A percentile compares a stretch with the other conserved stretches of the same genome.
Conservation (phyloP, 53 echinoderm and acorn worm species). For the Echinarachnius parma region DNA sequence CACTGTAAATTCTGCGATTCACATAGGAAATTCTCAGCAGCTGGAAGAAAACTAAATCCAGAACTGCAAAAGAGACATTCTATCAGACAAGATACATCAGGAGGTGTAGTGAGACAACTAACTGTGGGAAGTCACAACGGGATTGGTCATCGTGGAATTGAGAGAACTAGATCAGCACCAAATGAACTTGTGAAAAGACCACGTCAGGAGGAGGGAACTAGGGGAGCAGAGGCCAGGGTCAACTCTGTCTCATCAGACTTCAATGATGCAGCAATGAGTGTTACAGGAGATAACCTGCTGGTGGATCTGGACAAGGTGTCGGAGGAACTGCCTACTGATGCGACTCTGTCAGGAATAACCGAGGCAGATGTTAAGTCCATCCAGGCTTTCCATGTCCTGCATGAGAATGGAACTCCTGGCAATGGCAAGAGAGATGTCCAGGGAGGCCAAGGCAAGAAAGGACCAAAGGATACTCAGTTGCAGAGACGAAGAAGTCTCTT, state of each 20-base stretch:
- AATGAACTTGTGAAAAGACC: constrained; percentile 23
- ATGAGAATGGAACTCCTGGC: constrained; percentile 22
- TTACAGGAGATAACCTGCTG: constrained; percentile 40
- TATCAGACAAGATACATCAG: constrained; percentile 11
- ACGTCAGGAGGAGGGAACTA: constrained; percentile 9
- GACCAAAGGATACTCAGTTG: neutral
- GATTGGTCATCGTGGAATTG: constrained; percentile 1
- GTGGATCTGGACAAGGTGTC: constrained; percentile 34
- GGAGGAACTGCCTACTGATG: constrained; percentile 28
- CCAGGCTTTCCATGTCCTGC: constrained; percentile 39
- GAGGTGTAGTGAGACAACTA: constrained; percentile 4
- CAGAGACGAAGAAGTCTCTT: constrained; percentile 31
- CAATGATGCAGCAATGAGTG: constrained; percentile 43
- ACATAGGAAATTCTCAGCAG: neutral
- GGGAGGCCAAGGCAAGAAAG: neutral
- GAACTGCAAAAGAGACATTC: constrained; percentile 31
- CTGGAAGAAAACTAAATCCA: neutral
- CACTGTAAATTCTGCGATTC: constrained; percentile 35
- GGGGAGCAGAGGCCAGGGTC: constrained; percentile 25
- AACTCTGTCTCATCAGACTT: constrained; percentile 43
- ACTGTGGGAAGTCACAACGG: neutral
- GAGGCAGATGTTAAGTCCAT: constrained; percentile 44
- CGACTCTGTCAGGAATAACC: constrained; percentile 20
- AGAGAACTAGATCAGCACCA: constrained; percentile 39
- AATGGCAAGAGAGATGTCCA: constrained; percentile 12